phyloP scores from a whole-genome alignment of 2,113 vertebrate genomes.

The Abramis brama region DNA sequence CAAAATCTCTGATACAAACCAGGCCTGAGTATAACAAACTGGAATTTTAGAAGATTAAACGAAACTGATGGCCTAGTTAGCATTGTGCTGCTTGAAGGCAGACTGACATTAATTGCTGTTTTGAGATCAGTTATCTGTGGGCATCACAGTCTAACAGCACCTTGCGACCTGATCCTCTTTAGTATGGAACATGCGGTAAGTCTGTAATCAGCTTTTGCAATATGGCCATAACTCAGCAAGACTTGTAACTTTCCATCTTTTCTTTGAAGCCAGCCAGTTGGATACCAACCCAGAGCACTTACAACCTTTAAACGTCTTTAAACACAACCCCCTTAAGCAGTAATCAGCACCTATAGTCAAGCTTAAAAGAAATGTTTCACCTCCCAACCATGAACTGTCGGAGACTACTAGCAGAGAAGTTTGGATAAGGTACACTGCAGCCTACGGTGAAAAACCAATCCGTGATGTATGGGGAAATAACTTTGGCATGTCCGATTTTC shows the following conservation, averaged over 20 bases:
- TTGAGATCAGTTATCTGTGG: conserved; percentile 12
- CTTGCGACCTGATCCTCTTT: conserved; percentile 31
- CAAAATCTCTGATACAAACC: conserved; percentile 17
- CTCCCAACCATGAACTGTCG: background rate
- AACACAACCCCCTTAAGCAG: conserved; percentile 41
- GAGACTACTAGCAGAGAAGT: background rate
- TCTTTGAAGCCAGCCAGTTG: conserved; percentile 42
- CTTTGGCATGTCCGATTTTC: conserved; percentile 43
- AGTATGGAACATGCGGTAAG: conserved; percentile 47
- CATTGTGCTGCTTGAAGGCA: background rate
- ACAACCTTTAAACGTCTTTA: conserved; percentile 26
- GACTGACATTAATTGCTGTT: conserved; percentile 24
- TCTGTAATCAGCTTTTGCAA: conserved; percentile 47
- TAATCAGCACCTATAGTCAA: conserved; percentile 27
- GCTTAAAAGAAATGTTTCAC: background rate
- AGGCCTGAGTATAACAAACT: background rate
- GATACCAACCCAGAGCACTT: conserved; percentile 31
- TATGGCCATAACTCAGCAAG: conserved; percentile 46
- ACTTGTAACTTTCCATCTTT: conserved; percentile 38
- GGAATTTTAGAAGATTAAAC: background rate
- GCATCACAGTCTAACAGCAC: conserved; percentile 1
- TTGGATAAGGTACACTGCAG: background rate
- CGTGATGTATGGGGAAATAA: conserved; percentile 20
- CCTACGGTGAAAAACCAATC: background rate
- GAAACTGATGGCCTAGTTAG: conserved; percentile 3